Conservation (phyloP, 2,797 vertebrate species). For the Atherinosoma microstoma region DNA sequence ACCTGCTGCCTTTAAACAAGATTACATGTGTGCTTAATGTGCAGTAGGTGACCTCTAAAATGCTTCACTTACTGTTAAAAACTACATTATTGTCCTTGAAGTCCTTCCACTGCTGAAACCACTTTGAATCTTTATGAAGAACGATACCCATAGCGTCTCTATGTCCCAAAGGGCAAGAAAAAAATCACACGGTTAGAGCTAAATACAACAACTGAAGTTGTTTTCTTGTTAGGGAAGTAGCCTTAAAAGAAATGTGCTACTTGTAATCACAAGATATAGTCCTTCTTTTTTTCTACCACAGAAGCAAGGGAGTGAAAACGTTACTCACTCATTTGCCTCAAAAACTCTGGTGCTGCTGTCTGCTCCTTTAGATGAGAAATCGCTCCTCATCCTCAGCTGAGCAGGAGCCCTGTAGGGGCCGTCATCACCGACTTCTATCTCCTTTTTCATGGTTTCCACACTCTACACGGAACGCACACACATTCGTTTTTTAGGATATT, state of each 20-base stretch:
- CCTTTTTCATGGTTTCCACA: conserved; percentile 90
- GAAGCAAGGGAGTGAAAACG: neutral
- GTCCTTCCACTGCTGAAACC: conserved; percentile 96
- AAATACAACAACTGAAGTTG: neutral
- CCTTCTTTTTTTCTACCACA: neutral
- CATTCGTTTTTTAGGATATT: neutral
- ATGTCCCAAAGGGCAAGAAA: conserved; percentile 18
- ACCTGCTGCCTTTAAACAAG: conserved; percentile 54
- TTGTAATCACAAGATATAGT: neutral
- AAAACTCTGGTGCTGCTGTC: conserved; percentile 84
- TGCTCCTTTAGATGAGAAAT: conserved; percentile 86
- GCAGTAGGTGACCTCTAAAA: neutral
- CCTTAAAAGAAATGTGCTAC: neutral
- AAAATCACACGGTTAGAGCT: conserved; percentile 1
- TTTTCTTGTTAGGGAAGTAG: neutral
- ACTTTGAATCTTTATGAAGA: conserved; percentile 94
- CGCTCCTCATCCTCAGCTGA: conserved; percentile 89
- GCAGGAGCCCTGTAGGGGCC: conserved; percentile 90
- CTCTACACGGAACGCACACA: conserved; percentile 74
- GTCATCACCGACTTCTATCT: conserved; percentile 87
- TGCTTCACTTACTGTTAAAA: conserved; percentile 89
- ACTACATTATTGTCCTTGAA: conserved; percentile 95
- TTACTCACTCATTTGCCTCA: conserved; percentile 90
- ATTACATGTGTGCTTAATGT: conserved; percentile 8
- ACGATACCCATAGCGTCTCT: conserved; percentile 92